Base-by-base conservation (phyloP, 2,113 vertebrate genomes). In the Cyphomyrus discorhynchus region DNA sequence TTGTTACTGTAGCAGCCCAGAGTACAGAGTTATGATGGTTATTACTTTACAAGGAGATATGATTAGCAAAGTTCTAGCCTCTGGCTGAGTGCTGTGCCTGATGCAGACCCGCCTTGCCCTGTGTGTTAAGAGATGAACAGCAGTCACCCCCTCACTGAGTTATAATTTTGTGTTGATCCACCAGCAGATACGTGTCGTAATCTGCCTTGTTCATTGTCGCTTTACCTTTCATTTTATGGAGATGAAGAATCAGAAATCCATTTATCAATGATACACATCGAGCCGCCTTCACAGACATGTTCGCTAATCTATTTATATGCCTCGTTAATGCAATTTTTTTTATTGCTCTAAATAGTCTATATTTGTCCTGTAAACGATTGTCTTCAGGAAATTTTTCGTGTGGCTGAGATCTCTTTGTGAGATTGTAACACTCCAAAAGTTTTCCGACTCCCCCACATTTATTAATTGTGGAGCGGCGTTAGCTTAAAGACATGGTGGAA, bases 221-320 rank as follows among this genome's bases (percentile, higher is more conserved):
- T 94, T 93, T 50, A 90, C 92, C 92, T 90, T 90, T 92, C 93
- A 77, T 93, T 95, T 94, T 95, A 94, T 93, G 94, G 92, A 92
- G 93, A 94, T 91, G 93, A 95, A 95, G 94, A 94, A 95, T 95
- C 94, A 94, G 92, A 95, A 95, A 95, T 96, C 94, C 94, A 93
- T 95, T 96, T 95, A 96, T 95, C 95, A 91, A 94, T 93, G 94
- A 94, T 91, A 90, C 89, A 95, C 95, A 96, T 96, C 95, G 95
- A 94, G 94, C 92, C 92, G 93, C 92, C 93, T 95, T 94, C 94
- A 90, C 89, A 94, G 92, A 93, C 70, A 95, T 93, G 94, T 93
- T 94, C 94, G 91, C 93, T 96, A 96, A 96, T 96, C 95, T 95
- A 77, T 93, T 96, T 96, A 92, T 94, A 93, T 94, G 95, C 93